These are phyloP conservation scores for Drosophila pseudotalamancana DNA, from an alignment of 2,888 invertebrate species.

Conservation along the genomic window DNA sequence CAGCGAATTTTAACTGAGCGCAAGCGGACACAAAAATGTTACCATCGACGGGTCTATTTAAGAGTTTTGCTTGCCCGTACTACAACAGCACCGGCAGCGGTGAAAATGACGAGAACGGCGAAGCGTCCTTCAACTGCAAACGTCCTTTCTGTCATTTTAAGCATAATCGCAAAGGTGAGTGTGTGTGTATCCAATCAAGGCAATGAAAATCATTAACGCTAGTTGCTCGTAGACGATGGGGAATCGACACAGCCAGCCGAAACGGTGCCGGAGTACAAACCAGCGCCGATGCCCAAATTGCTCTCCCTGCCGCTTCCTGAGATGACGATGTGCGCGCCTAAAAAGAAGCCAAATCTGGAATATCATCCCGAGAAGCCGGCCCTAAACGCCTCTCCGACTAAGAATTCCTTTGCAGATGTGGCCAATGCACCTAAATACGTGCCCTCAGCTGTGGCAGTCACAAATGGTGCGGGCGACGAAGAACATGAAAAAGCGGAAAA, in stretches of 20 bases:
- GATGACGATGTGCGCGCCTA: slow-evolving; percentile 47
- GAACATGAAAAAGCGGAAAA: slow-evolving; percentile 6
- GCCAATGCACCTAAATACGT: slow-evolving; percentile 80
- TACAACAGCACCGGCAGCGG: slow-evolving; percentile 87
- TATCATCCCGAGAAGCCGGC: slow-evolving; percentile 84
- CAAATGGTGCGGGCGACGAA: slow-evolving; percentile 32
- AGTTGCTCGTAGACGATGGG: slow-evolving; percentile 56
- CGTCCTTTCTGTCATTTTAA: slow-evolving; percentile 97
- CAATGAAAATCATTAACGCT: not conserved
- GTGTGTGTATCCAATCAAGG: not conserved
- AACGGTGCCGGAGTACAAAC: slow-evolving; percentile 78
- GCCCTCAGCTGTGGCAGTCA: slow-evolving; percentile 55
- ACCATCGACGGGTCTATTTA: slow-evolving; percentile 95
- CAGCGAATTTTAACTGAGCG: slow-evolving; percentile 8
- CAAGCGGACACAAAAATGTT: slow-evolving; percentile 87
- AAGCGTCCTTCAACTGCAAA: slow-evolving; percentile 91
- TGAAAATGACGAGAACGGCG: slow-evolving; percentile 17
- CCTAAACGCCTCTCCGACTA: slow-evolving; percentile 78
- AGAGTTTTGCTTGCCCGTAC: slow-evolving; percentile 93
- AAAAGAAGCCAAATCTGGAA: slow-evolving; percentile 81
- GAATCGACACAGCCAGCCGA: slow-evolving; percentile 53
- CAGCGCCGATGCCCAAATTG: slow-evolving; percentile 82
- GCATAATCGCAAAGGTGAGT: slow-evolving; percentile 90
- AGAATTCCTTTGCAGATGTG: slow-evolving; percentile 31
- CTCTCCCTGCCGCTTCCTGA: slow-evolving; percentile 74